Evolutionary conservation across 2,888 invertebrate genomes (phyloP).

Genomic region (Branchipolynoe longqiensis): DNA sequence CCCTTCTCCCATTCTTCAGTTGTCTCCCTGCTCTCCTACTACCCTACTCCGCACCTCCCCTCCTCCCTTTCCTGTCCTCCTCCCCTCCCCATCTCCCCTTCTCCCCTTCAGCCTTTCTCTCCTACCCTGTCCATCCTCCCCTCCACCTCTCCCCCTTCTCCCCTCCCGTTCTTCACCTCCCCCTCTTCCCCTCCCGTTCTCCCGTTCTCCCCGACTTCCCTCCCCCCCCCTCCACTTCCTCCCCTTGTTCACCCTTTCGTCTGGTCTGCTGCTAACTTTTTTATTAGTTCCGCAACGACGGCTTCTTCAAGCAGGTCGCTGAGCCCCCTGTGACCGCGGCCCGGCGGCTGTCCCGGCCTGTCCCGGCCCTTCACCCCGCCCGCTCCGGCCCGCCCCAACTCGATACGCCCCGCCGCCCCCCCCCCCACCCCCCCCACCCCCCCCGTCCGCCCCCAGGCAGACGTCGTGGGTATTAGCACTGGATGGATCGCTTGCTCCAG

Average conservation of each 20-base stretch:
- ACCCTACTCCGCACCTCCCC: not conserved
- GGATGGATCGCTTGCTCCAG: no score
- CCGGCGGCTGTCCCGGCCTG: no score
- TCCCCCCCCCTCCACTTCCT: not conserved
- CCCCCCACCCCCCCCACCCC: not conserved
- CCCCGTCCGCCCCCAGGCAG: not conserved
- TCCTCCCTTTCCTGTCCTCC: not conserved
- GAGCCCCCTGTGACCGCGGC: no score
- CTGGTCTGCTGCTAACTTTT: not conserved
- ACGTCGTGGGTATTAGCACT: no score
- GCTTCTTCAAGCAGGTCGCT: no score
- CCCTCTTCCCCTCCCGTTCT: conserved; percentile 1
- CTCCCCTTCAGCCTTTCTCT: not conserved
- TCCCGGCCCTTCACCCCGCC: no score
- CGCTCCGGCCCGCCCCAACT: not conserved
- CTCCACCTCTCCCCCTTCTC: not conserved
- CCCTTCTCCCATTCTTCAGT: not conserved
- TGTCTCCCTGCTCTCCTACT: not conserved
- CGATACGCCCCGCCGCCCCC: not conserved
- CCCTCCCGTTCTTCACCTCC: no score
- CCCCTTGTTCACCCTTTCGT: not conserved
- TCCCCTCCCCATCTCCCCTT: not conserved
- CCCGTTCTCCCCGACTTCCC: not conserved
- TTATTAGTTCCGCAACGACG: not conserved
- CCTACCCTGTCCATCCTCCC: not conserved